Base-by-base conservation (phyloP, 2,113 vertebrate genomes). In the Ammospiza caudacuta region DNA sequence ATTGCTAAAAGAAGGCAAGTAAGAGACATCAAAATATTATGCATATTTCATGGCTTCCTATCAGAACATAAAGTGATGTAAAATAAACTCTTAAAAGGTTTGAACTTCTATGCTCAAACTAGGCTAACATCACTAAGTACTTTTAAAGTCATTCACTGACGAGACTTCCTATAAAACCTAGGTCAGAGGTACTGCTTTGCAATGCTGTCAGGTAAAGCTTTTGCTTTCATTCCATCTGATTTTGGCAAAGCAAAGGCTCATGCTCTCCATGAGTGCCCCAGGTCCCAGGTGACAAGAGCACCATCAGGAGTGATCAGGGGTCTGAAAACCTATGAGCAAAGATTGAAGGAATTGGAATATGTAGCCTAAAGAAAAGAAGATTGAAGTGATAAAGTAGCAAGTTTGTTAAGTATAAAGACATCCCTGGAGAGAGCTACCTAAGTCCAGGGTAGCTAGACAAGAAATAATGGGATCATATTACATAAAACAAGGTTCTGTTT, bases 11-110 rank as follows among this genome's bases (percentile, higher is more conserved):
- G 62, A 47, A 92, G 76, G 39, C 61, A 87, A 92, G 80, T 72
- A 79, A 66, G 58, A 94, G 74, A 73, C 69, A 73, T 87, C 79
- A 92, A 94, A 96, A 95, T 97, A 90, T 92, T 72, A 92, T 94
- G 66, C 83, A 94, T 94, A 93, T 94, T 96, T 95, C 69, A 95
- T 92, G 29, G 54, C 44, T 96, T 84, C 83, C 73, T 72, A 93
- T 82, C 76, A 93, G 80, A 87, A 68, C 39, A 80, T 5, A 78
- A 52, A 83, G 37, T 55, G 37, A 84, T 62, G 37, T 58, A 87
- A 89, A 93, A 64, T 93, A 87, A 90, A 44, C 21, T 43, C 28
- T 58, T 87, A 94, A 90, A 41, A 64, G 25, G 35, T 68, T 61
- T 89, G 57, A 87, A 58, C 9, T 49, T 68, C 69, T 74, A 27